These are phyloP conservation scores for Oasisia sp. DNA, from an alignment of 2,888 invertebrate genomes.

Conservation along the genomic window DNA sequence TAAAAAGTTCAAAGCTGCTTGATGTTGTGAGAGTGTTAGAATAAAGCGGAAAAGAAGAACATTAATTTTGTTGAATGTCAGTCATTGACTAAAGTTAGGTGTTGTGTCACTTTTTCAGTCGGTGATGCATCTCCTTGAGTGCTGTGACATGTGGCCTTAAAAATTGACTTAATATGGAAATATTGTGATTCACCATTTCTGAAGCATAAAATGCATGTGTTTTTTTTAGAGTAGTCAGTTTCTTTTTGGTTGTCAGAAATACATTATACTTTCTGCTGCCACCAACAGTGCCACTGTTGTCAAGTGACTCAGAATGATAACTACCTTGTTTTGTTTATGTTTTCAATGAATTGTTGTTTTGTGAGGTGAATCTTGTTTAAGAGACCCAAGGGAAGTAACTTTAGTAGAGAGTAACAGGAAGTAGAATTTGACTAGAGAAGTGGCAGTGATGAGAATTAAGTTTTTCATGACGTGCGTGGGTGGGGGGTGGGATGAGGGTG, in stretches of 20 bases:
- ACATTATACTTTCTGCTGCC: background rate
- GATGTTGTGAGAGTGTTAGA: background rate
- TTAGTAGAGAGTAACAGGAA: background rate
- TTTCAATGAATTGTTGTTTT: background rate
- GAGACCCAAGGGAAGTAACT: background rate
- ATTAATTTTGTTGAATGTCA: background rate
- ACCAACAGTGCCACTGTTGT: background rate
- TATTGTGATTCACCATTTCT: background rate
- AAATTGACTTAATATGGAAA: background rate
- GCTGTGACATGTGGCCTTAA: background rate
- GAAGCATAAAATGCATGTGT: background rate
- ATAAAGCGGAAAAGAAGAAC: background rate
- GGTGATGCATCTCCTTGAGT: background rate
- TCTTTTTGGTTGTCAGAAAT: background rate
- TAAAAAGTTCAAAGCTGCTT: too few relatives aligned
- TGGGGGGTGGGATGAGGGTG: too few relatives aligned
- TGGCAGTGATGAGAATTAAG: background rate
- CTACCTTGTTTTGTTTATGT: background rate
- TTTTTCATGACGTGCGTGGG: background rate
- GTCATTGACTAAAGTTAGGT: background rate
- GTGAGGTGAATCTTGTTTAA: background rate
- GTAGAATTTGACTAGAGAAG: background rate
- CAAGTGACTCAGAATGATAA: background rate
- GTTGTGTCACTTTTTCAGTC: too few relatives aligned
- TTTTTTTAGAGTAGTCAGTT: background rate